Conservation (phyloP, 2,113 vertebrate genomes). For the Acrocephalus kingi region DNA sequence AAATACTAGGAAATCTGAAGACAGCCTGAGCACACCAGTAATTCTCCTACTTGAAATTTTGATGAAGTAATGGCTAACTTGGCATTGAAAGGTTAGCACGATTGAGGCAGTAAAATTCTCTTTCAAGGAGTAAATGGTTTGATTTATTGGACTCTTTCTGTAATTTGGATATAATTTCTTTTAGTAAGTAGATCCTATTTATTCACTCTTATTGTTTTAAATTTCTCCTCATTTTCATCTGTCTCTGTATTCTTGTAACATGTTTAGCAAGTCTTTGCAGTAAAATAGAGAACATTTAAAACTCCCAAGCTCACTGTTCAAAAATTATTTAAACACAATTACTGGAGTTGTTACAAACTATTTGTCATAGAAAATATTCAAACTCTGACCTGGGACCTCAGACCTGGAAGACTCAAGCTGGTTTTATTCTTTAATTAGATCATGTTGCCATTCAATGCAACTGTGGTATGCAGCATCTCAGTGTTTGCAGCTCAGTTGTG, state of each 20-base stretch:
- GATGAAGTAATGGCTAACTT: not conserved
- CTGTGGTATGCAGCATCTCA: not conserved
- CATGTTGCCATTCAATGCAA: not conserved
- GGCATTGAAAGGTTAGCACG: not conserved
- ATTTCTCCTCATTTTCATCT: not conserved
- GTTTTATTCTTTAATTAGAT: not conserved
- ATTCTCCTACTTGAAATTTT: not conserved
- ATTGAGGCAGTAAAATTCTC: not conserved
- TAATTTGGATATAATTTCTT: not conserved
- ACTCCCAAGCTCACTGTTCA: accelerated
- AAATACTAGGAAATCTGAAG: not conserved
- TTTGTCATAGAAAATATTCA: not conserved
- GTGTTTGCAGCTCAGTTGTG: not conserved
- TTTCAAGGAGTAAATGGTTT: not conserved
- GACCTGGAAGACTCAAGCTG: not conserved
- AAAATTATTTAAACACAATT: not conserved
- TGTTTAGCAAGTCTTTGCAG: not conserved
- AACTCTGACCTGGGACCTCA: not conserved
- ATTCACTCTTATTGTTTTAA: not conserved
- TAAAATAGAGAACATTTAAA: not conserved
- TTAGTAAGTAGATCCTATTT: not conserved
- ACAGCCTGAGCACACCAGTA: not conserved
- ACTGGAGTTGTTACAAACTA: not conserved
- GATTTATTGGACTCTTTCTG: not conserved
- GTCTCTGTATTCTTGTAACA: not conserved